Evolutionary conservation across 2,888 invertebrate genomes (phyloP).

Genomic region (Pantelozetes paolii): DNA sequence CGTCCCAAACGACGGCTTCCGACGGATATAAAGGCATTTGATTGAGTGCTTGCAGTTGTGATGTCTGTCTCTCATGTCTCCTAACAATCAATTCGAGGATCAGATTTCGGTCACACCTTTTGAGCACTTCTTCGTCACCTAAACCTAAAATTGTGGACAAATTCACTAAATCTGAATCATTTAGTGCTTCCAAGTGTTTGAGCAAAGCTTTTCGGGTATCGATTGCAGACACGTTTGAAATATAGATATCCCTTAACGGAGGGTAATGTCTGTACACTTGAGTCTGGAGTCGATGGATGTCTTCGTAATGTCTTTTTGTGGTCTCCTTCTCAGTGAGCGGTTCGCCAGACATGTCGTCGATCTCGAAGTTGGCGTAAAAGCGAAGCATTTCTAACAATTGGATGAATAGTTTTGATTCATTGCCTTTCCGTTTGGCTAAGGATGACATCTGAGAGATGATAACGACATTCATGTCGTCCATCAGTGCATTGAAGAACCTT

Average conservation of each 20-base stretch:
- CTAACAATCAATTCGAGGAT: constrained; percentile 70
- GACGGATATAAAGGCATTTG: constrained; percentile 98
- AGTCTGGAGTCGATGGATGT: constrained; percentile 85
- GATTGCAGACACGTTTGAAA: constrained; percentile 91
- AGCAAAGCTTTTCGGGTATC: constrained; percentile 76
- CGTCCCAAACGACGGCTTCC: constrained; percentile 97
- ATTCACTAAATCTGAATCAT: constrained; percentile 65
- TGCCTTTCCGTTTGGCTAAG: constrained; percentile 60
- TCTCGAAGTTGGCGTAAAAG: constrained; percentile 95
- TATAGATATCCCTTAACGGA: constrained; percentile 75
- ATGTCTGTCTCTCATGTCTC: constrained; percentile 75
- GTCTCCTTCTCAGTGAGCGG: constrained; percentile 89
- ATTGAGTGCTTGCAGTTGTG: constrained; percentile 89
- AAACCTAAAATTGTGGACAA: constrained; percentile 30
- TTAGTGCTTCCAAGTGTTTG: constrained; percentile 75
- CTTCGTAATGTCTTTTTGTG: constrained; percentile 85
- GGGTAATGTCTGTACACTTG: constrained; percentile 88
- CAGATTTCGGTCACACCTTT: constrained; percentile 63
- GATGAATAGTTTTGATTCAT: constrained; percentile 82
- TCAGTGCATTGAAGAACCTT: constrained; percentile 90
- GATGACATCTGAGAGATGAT: constrained; percentile 79
- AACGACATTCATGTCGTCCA: constrained; percentile 90
- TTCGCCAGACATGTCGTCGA: constrained; percentile 92
- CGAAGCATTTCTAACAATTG: constrained; percentile 90
- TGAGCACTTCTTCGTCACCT: constrained; percentile 10